phyloP scores from a whole-genome alignment of 1,140 invertebrate genomes.

The Dysdera silvatica region DNA sequence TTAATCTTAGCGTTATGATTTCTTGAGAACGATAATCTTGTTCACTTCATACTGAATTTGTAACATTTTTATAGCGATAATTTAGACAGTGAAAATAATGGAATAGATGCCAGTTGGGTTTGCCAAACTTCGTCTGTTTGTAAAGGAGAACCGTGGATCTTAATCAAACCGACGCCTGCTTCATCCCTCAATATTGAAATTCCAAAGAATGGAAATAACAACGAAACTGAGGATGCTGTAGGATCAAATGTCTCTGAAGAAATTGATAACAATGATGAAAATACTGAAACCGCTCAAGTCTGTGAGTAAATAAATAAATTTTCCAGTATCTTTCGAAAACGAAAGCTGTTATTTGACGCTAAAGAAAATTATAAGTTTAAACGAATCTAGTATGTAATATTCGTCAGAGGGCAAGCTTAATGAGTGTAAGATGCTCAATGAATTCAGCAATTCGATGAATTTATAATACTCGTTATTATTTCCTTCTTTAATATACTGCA shows the following conservation, averaged over 20 bases:
- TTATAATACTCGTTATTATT: too few relatives aligned
- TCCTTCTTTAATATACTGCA: too few relatives aligned
- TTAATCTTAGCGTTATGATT: too few relatives aligned
- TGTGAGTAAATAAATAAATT: neutral
- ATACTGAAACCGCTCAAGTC: neutral
- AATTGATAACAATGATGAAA: neutral
- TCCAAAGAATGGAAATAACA: neutral
- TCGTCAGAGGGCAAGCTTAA: too few relatives aligned
- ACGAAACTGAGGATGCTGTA: neutral
- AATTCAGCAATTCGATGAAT: too few relatives aligned
- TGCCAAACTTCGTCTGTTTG: conserved; percentile 16
- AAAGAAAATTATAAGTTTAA: too few relatives aligned
- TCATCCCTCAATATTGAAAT: neutral
- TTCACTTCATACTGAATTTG: neutral
- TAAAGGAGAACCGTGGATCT: conserved; percentile 13
- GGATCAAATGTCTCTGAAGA: neutral
- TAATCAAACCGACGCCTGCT: neutral
- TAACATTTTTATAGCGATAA: neutral
- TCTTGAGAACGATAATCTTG: neutral
- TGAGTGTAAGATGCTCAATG: too few relatives aligned
- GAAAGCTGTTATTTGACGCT: too few relatives aligned
- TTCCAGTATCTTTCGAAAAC: neutral
- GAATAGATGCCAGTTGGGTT: conserved; percentile 17
- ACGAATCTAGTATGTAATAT: too few relatives aligned
- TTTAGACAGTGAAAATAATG: conserved; percentile 10